A percentile compares a stretch with the other conserved stretches of the same genome.
phyloP scores from a whole-genome alignment of 2,888 invertebrate genomes.

The Crepidodera aurea region DNA sequence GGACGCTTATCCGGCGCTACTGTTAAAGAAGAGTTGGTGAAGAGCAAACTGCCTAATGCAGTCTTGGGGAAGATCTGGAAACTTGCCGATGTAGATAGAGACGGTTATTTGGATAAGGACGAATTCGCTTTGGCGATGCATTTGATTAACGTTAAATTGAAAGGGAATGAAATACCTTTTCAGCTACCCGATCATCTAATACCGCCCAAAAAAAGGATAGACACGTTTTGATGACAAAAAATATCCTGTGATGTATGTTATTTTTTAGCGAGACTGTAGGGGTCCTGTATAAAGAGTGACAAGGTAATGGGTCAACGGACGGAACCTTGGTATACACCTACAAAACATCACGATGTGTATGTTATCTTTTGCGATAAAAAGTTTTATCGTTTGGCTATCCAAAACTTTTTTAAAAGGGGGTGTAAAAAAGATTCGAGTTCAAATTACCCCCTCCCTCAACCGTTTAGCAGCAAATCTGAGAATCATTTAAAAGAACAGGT shows the following conservation, averaged over 20 bases:
- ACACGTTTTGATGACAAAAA: constrained; percentile 26
- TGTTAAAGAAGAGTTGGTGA: constrained; percentile 93
- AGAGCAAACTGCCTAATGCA: constrained; percentile 95
- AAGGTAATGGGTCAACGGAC: neutral
- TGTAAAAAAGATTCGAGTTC: no score
- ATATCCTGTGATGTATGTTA: neutral
- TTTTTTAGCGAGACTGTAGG: neutral
- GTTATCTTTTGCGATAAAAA: no score
- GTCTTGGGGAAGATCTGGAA: constrained; percentile 98
- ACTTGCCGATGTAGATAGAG: constrained; percentile 92
- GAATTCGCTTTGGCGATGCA: constrained; percentile 98
- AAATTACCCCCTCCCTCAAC: no score
- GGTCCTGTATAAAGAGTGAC: neutral
- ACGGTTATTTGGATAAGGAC: constrained; percentile 91
- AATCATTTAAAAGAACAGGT: no score
- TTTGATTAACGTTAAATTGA: constrained; percentile 87
- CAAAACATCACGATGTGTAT: no score
- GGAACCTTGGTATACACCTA: no score
- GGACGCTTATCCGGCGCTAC: constrained; percentile 92
- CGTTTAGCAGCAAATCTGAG: no score
- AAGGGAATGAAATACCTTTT: constrained; percentile 88
- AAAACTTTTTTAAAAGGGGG: no score
- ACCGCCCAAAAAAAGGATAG: constrained; percentile 87
- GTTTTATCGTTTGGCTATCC: no score
- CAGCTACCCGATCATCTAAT: constrained; percentile 87